Base-by-base conservation (phyloP, 2,888 invertebrate species). In the Amblyjoppa fuscipennis region DNA sequence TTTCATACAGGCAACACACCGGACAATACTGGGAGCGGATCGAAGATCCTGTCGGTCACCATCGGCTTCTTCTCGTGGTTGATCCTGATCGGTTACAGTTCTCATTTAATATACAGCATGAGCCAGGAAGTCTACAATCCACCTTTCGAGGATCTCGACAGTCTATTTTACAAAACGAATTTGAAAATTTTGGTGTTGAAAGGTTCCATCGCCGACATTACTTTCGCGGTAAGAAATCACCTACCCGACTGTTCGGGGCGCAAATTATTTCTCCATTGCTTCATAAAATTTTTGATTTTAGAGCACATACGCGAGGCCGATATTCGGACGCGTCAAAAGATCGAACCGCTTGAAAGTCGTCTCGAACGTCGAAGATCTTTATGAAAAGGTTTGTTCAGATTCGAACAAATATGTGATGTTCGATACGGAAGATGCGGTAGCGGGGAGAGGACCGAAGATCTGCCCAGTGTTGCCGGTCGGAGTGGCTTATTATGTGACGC, bases 91-190 rank as follows among this genome's bases (percentile, higher is more conserved):
- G 78, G 84, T 7, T 91, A 83, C 53, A 69, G 84, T 13, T 88
- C 91, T 0, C 82, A 90, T 41, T 49, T 91, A n/a, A 85, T 90
- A 25, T 61, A 83, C 49, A 88, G 87, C 34, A 86, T 91, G 80
- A 68, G 88, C 4, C 81, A 84, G 38, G 83, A 75, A 9, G 7
- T 71, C 20, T 38, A 73, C 28, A 25, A 79, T 25, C 64, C 75
- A 16, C 75, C 75, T 2, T 76, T 76, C 51, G 9, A 76, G 34
- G 20, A 66, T 38, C 66, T 76, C 20, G 7, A 41, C 1, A 76
- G 64, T 3, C 75, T 76, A 2, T 66, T 76, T 2, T 6, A 76
- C 20, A 38, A 38, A 34, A 76, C 75, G 9, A 76, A 64, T 16
- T 51, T 66, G 5, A 31, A 76, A 2, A 7, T 76, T 51, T 64